Percentiles rank a stretch among this genome's conserved stretches.
These are phyloP conservation scores for Tragelaphus strepsiceros DNA, from an alignment of 2,113 vertebrate genomes.

Conservation along the genomic window DNA sequence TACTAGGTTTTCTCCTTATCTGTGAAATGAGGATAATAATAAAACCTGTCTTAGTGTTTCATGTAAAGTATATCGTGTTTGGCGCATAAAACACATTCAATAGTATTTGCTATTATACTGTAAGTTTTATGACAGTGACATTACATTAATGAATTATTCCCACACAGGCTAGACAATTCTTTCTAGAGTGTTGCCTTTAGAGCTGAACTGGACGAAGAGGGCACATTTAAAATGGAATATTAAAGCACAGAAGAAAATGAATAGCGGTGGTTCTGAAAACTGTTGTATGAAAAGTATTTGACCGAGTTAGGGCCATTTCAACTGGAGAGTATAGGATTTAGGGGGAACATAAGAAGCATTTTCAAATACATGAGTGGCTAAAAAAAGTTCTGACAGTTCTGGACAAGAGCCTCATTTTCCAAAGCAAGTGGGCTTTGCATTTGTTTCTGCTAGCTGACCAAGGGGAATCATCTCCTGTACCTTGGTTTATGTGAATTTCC, in stretches of 20 bases:
- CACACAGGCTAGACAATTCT: neutral
- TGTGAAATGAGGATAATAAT: neutral
- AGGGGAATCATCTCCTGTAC: neutral
- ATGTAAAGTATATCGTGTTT: neutral
- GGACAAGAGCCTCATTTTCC: neutral
- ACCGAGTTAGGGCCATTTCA: neutral
- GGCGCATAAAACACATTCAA: neutral
- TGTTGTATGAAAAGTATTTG: neutral
- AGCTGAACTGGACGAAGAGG: neutral
- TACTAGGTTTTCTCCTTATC: neutral
- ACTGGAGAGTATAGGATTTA: neutral
- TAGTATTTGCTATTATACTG: neutral
- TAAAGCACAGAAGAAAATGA: neutral
- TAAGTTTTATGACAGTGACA: neutral
- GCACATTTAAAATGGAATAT: neutral
- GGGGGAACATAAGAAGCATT: neutral
- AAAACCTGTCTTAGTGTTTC: neutral
- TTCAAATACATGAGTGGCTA: neutral
- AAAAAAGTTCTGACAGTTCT: neutral
- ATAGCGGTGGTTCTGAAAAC: neutral
- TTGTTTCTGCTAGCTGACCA: neutral
- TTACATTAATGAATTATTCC: neutral
- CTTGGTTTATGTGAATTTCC: neutral
- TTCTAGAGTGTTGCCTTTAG: neutral
- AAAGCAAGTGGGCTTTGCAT: neutral